phyloP scores from a whole-genome alignment of 2,113 vertebrate genomes.

The Sinocyclocheilus maitianheensis region DNA sequence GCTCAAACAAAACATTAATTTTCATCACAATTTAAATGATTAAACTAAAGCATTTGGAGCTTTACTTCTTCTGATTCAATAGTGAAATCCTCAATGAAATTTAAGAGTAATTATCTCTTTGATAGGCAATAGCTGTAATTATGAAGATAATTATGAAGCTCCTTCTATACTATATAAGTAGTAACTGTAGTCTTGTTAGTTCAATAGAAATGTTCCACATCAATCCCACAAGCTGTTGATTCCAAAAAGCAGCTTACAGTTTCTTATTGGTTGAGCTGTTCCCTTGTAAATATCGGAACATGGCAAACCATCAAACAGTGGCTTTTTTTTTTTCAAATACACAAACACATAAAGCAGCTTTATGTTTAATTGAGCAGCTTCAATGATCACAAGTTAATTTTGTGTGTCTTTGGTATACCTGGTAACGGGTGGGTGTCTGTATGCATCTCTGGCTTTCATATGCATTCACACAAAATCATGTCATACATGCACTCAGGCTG shows the following conservation, averaged over 20 bases:
- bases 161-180: neutral
- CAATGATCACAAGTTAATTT: neutral
- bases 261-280: neutral
- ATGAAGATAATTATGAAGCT: neutral
- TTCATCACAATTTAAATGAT: neutral
- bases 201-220: neutral
- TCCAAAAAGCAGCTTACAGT: neutral
- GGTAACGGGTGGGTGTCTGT: neutral
- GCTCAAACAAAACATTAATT: neutral
- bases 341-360: neutral
- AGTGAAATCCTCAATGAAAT: neutral
- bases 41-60: neutral
- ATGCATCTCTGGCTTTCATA: constrained; percentile 1
- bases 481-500: neutral
- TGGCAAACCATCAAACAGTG: neutral
- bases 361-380: constrained; percentile 12
- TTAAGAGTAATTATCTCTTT: neutral
- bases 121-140: neutral
- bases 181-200: neutral
- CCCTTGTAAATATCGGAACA: neutral
- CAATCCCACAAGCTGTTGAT: neutral
- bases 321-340: neutral
- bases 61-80: neutral
- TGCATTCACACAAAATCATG: constrained; percentile 12
- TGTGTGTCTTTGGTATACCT: constrained; percentile 30